A percentile compares a stretch with the other conserved stretches of the same genome.
Conservation (phyloP, 2,113 vertebrate species). For the Oxyruncus cristatus region DNA sequence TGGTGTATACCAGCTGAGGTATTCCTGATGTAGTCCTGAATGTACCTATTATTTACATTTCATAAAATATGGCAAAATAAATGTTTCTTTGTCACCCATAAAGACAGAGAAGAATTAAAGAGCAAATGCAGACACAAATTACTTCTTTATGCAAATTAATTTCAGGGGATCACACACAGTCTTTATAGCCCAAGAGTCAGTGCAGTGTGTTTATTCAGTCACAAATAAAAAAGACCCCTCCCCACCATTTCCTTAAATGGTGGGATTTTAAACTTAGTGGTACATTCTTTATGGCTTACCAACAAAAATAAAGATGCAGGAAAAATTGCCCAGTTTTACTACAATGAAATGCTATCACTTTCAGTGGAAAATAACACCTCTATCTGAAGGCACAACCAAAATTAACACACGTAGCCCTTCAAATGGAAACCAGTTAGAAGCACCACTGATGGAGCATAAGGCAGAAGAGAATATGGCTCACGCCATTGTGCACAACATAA, state of each 20-base stretch:
- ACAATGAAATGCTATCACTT: background rate
- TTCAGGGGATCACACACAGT: background rate
- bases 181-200: background rate
- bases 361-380: background rate
- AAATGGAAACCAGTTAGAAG: background rate
- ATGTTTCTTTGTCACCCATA: background rate
- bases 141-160: background rate
- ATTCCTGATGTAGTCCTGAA: background rate
- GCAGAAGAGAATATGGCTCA: background rate
- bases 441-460: background rate
- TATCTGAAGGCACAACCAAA: background rate
- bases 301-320: background rate
- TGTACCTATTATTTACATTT: background rate
- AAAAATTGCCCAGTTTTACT: background rate
- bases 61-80: constrained; percentile 19
- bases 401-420: background rate
- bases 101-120: background rate
- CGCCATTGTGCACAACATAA: background rate
- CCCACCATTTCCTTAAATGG: background rate
- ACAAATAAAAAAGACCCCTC: background rate
- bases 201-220: background rate
- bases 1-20: background rate
- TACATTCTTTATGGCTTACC: background rate
- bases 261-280: background rate
- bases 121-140: background rate